These are phyloP conservation scores for Chondrilla cf. caribensis DNA, from an alignment of 37 sponge, comb jelly and placozoan species.

Conservation along the genomic window DNA sequence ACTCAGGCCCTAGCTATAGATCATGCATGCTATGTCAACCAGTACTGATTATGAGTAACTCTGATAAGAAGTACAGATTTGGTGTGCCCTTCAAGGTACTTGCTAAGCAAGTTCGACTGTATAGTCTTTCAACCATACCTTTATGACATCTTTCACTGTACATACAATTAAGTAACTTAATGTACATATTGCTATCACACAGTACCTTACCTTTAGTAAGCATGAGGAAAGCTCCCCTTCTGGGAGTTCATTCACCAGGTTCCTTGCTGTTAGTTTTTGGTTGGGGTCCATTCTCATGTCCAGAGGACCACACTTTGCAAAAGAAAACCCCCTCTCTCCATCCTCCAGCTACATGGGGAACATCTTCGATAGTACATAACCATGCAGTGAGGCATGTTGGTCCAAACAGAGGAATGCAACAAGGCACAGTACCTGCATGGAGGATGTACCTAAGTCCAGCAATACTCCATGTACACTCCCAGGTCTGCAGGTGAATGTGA, in stretches of 20 bases:
- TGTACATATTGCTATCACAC: too few relatives aligned
- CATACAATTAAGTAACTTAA: too few relatives aligned
- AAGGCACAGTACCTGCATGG: slow-evolving; percentile 13
- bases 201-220: neutral
- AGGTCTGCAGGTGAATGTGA: neutral
- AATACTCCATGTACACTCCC: slow-evolving; percentile 22
- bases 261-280: slow-evolving; percentile 1
- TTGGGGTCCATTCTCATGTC: slow-evolving; percentile 48
- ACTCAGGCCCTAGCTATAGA: too few relatives aligned
- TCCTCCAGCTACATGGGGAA: slow-evolving; percentile 9
- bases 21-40: too few relatives aligned
- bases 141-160: too few relatives aligned
- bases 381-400: neutral
- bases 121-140: too few relatives aligned
- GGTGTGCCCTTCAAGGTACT: too few relatives aligned
- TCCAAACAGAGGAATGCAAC: neutral
- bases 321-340: slow-evolving; percentile 32
- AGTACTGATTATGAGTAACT: too few relatives aligned
- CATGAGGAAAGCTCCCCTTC: neutral
- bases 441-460: slow-evolving; percentile 24
- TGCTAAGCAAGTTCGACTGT: too few relatives aligned
- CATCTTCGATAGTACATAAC: too few relatives aligned
- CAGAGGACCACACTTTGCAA: slow-evolving; percentile 30
- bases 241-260: slow-evolving; percentile 19
- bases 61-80: too few relatives aligned